phyloP scores from a whole-genome alignment of 2,113 vertebrate species.

The Anguilla japonica region DNA sequence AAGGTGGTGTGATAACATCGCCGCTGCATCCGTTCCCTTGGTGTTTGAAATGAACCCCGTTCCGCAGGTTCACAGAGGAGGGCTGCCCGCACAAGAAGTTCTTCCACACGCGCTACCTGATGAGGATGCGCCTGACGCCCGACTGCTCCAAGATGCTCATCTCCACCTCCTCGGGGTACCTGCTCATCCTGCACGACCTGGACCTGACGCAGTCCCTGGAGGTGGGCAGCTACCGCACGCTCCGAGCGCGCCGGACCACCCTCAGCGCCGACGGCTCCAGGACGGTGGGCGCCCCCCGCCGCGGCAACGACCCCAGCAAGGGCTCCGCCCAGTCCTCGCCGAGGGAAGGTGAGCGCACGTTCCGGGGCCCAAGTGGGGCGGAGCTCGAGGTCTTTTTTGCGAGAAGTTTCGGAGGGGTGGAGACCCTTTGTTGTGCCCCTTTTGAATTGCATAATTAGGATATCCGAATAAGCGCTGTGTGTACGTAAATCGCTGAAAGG shows the following conservation, averaged over 20 bases:
- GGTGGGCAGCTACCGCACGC: conserved; percentile 94
- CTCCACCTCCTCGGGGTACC: conserved; percentile 95
- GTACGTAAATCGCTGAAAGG: neutral
- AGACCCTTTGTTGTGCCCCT: too few relatives aligned
- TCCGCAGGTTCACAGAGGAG: conserved; percentile 88
- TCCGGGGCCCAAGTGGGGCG: neutral
- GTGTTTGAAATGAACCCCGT: neutral
- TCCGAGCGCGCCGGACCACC: conserved; percentile 86
- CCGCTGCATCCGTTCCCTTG: too few relatives aligned
- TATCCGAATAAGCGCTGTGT: too few relatives aligned
- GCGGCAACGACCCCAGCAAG: conserved; percentile 83
- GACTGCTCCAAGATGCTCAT: conserved; percentile 99
- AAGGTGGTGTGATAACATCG: too few relatives aligned
- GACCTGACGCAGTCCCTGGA: conserved; percentile 95
- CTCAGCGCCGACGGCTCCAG: conserved; percentile 88
- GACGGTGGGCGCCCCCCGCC: conserved; percentile 75
- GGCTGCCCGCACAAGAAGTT: conserved; percentile 98
- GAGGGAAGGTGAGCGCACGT: conserved; percentile 79
- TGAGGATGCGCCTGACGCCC: conserved; percentile 95
- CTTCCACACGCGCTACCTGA: conserved; percentile 96
- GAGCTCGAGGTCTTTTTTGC: neutral
- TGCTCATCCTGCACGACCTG: conserved; percentile 94
- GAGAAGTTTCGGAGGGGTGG: too few relatives aligned
- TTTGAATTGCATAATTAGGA: too few relatives aligned
- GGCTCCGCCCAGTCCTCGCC: conserved; percentile 75